Conservation (phyloP, 2,113 vertebrate species). For the Lonchura striata region DNA sequence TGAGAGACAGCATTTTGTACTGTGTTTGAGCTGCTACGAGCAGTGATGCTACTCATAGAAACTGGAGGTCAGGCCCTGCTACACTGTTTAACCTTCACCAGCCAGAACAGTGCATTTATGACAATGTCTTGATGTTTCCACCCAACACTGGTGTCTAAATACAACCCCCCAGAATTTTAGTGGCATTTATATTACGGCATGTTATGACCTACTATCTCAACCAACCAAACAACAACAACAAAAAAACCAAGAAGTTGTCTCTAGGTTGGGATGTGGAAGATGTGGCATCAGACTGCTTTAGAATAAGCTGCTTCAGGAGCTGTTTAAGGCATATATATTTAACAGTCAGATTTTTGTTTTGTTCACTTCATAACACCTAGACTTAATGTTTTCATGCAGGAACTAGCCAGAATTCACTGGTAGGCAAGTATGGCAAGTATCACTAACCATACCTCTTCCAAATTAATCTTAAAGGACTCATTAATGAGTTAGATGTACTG, state of each 20-base stretch:
- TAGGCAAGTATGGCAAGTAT: background rate
- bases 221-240: background rate
- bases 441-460: background rate
- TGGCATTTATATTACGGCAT: background rate
- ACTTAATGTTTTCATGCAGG: background rate
- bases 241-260: background rate
- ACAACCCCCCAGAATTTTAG: background rate
- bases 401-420: background rate
- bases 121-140: background rate
- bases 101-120: background rate
- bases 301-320: background rate
- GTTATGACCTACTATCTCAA: background rate
- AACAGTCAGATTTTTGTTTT: background rate
- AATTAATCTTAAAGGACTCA: background rate
- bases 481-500: background rate
- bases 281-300: background rate
- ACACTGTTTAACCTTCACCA: background rate
- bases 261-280: background rate
- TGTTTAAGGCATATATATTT: background rate
- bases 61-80: background rate
- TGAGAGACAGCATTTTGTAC: rapidly evolving
- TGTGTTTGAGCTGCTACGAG: background rate
- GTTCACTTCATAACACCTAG: background rate
- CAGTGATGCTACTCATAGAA: background rate
- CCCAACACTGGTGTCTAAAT: background rate